Base-by-base conservation (phyloP, 2,113 vertebrate genomes). In the Etheostoma cragini region DNA sequence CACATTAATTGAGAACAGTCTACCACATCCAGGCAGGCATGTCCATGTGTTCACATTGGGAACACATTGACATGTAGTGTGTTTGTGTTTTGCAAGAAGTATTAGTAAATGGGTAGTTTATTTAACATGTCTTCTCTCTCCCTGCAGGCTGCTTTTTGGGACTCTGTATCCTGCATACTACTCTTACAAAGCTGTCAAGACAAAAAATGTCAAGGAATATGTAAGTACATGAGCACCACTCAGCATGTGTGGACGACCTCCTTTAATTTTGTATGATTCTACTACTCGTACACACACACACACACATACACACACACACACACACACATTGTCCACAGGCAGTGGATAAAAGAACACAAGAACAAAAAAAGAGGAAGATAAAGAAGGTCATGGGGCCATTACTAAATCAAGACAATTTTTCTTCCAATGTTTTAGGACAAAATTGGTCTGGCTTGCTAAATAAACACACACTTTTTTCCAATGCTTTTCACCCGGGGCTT, bases 171-270 rank as follows among this genome's bases (percentile, higher is more conserved):
- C 98, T 50, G 98, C 98, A 1, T 99, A 99, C 91, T 97, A 97
- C 87, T 99, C 98, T 47, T 99, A 99, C 93, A 99, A 99, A 95
- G 98, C 98, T 49, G 97, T 99, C 89, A 99, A 98, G 96, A 99
- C 97, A 88, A 99, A 99, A 95, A 99, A 99, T 65, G 97, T 99
- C 76, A 99, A 98, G 93, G 98, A 99, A 96, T 99, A 99, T 89
- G 98, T 99, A 94, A 99, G 98, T 98, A 88, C 3, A 35, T 12
- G 17, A 57, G 17, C 16, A 52, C 42, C 45, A 66, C 54, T 46
- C 38, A 14, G n/a, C 15, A 26, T 24, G 52, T 54, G 21, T 26
- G 6, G n/a, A 57, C 16, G 3, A 52, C 45, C 45, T 67, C 46
- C 13, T 45, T 35, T 14, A 16, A 52, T 3, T 47, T 38, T 35